Conservation (phyloP, 2,888 invertebrate species). For the Hecatera dysodea region DNA sequence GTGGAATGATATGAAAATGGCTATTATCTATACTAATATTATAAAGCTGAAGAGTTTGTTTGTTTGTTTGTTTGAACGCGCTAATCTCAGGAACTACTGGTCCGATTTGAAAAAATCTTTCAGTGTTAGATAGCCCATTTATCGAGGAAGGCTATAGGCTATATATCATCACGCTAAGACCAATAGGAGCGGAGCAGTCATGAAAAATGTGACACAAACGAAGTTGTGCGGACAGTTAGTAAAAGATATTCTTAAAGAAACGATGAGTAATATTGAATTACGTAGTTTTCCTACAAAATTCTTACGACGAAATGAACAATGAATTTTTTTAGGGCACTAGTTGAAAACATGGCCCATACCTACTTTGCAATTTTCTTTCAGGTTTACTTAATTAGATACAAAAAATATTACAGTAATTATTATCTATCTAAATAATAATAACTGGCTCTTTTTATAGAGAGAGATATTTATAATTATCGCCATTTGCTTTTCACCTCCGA, state of each 20-base stretch:
- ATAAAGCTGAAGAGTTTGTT: too few relatives aligned
- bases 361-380: conserved; percentile 22
- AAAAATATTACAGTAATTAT: background rate
- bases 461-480: background rate
- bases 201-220: too few relatives aligned
- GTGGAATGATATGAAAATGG: conserved; percentile 47
- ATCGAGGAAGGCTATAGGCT: too few relatives aligned
- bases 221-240: too few relatives aligned
- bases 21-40: too few relatives aligned
- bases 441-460: conserved; percentile 2
- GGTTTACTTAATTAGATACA: background rate
- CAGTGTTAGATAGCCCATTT: too few relatives aligned
- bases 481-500: conserved; percentile 2
- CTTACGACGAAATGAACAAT: background rate
- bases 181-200: too few relatives aligned
- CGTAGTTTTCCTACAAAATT: background rate
- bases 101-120: too few relatives aligned
- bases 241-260: conserved; percentile 21
- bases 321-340: background rate
- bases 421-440: conserved; percentile 5
- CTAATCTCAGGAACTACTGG: too few relatives aligned
- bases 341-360: background rate
- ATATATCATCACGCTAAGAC: too few relatives aligned
- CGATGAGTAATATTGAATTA: conserved; percentile 41
- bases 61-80: too few relatives aligned